phyloP scores from a whole-genome alignment of 2,113 vertebrate species.

The Chaetura pelagica region DNA sequence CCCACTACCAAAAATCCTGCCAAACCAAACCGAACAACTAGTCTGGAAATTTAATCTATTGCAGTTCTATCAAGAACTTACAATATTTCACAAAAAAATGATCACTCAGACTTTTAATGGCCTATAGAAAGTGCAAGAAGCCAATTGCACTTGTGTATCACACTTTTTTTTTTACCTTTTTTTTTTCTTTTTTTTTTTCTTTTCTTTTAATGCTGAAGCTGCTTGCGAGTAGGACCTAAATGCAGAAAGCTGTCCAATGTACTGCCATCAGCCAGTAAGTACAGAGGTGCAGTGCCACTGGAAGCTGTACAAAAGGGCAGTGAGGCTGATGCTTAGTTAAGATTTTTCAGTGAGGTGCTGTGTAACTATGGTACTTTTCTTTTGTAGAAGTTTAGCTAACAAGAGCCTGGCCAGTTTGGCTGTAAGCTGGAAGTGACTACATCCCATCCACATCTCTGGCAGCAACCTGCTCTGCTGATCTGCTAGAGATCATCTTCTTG shows the following conservation, averaged over 20 bases:
- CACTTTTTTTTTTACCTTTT: no score
- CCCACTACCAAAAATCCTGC: no score
- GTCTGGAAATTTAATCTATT: neutral
- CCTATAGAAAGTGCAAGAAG: neutral
- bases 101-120: neutral
- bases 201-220: neutral
- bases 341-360: neutral
- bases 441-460: neutral
- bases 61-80: neutral
- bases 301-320: neutral
- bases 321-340: neutral
- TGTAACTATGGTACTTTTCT: neutral
- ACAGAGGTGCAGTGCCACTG: neutral
- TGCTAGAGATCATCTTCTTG: neutral
- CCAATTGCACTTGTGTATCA: neutral
- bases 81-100: neutral
- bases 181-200: no score
- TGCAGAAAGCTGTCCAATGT: neutral
- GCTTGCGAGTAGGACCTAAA: neutral
- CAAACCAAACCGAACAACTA: no score
- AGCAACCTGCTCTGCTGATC: neutral
- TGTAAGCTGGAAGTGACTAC: neutral
- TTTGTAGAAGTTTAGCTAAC: neutral
- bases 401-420: rapidly evolving
- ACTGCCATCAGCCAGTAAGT: neutral